phyloP scores from a whole-genome alignment of 2,888 invertebrate genomes.

The Lymantria monacha region DNA sequence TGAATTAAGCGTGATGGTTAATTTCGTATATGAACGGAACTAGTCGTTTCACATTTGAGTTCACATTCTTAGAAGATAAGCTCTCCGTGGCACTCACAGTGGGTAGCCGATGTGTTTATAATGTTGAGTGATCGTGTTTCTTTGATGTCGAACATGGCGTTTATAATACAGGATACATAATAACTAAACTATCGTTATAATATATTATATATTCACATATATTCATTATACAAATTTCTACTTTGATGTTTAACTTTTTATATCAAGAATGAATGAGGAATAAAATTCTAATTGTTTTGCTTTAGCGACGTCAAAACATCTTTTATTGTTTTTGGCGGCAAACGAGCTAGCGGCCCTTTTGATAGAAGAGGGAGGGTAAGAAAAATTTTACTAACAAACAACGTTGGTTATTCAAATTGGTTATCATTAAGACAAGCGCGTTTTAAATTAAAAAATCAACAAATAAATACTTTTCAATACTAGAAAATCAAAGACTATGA shows the following conservation, averaged over 20 bases:
- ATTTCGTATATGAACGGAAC: conserved; percentile 46
- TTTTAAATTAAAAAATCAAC: too few relatives aligned
- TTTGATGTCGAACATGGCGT: conserved; percentile 42
- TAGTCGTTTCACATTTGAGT: conserved; percentile 37
- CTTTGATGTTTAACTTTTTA: not conserved
- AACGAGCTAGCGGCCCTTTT: too few relatives aligned
- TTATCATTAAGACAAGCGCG: too few relatives aligned
- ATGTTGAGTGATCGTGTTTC: conserved; percentile 37
- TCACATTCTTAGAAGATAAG: conserved; percentile 42
- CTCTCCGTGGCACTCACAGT: conserved; percentile 23
- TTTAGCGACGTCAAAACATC: not conserved
- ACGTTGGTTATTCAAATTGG: too few relatives aligned
- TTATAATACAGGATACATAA: conserved; percentile 33
- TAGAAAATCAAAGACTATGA: too few relatives aligned
- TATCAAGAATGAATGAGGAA: not conserved
- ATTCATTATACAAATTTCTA: not conserved
- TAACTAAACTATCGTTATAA: conserved; percentile 16
- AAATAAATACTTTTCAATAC: too few relatives aligned
- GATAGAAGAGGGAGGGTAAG: too few relatives aligned
- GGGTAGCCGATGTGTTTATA: conserved; percentile 39
- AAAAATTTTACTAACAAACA: too few relatives aligned
- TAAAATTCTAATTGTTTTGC: not conserved
- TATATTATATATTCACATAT: not conserved
- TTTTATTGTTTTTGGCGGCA: too few relatives aligned
- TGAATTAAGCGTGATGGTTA: conserved; percentile 48